A percentile compares a stretch with the other conserved stretches of the same genome.
These are phyloP conservation scores for Philotrypesis tridentata DNA, from an alignment of 1,140 invertebrate species.

Conservation along the genomic window DNA sequence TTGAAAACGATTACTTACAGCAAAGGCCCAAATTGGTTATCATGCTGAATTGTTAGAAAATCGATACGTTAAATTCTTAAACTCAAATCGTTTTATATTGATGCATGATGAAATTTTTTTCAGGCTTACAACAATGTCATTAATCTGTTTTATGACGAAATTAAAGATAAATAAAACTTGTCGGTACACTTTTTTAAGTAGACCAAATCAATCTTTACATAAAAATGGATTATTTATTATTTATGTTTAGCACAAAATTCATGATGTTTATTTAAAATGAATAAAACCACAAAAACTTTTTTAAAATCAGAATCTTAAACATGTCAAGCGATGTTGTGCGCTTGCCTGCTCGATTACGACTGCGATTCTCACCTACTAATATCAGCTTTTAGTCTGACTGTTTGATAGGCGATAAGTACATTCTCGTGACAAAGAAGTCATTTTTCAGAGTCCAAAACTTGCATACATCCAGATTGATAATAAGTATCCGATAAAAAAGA, in stretches of 20 bases:
- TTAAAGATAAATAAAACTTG: neutral
- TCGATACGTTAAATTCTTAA: neutral
- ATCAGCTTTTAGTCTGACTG: conserved; percentile 1
- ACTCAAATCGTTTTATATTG: conserved; percentile 37
- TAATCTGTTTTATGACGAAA: neutral
- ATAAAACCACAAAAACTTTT: too few relatives aligned
- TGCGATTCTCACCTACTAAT: conserved; percentile 14
- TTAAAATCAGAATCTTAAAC: too few relatives aligned
- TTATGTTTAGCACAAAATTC: too few relatives aligned
- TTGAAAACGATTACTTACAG: conserved; percentile 31
- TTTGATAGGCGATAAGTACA: conserved; percentile 33
- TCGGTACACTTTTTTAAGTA: neutral
- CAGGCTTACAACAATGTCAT: conserved; percentile 29
- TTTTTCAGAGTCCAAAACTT: neutral
- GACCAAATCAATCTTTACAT: neutral
- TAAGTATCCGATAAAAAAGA: neutral
- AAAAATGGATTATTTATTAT: too few relatives aligned
- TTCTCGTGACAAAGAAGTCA: neutral
- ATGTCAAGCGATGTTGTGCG: neutral
- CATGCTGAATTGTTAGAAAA: conserved; percentile 30
- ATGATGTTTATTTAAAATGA: too few relatives aligned
- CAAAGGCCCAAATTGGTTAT: conserved; percentile 24
- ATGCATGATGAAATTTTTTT: conserved; percentile 42
- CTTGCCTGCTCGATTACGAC: neutral
- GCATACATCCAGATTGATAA: neutral